Percentiles rank a stretch among this genome's conserved stretches.
These are phyloP conservation scores for Eupeodes luniger DNA, from an alignment of 2,888 invertebrate genomes.

Conservation along the genomic window DNA sequence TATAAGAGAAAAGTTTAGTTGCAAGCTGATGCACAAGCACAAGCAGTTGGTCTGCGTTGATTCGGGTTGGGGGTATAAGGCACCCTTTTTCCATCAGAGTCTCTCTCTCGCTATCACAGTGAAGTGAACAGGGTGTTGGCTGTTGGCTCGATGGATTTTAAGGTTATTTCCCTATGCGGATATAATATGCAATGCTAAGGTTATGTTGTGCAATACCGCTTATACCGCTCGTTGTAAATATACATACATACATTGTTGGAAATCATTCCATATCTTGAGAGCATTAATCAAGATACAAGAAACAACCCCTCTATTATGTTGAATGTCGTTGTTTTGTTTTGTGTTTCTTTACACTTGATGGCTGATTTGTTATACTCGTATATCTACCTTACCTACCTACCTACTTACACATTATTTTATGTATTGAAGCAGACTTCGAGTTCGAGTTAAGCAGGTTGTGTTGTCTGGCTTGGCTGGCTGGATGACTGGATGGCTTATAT, in stretches of 20 bases:
- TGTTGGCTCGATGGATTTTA: slow-evolving; percentile 6
- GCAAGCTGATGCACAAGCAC: not conserved
- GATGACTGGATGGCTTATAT: not conserved
- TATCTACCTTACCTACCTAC: not conserved
- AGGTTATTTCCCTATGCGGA: slow-evolving; percentile 48
- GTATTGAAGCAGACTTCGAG: slow-evolving; percentile 8
- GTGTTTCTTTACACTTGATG: not conserved
- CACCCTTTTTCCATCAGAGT: not conserved
- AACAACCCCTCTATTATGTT: slow-evolving; percentile 18
- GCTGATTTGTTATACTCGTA: not conserved
- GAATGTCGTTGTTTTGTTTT: not conserved
- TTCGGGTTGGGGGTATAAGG: not conserved
- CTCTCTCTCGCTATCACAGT: not conserved
- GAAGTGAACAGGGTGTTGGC: slow-evolving; percentile 44
- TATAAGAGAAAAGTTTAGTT: slow-evolving; percentile 13
- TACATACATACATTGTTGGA: slow-evolving; percentile 4
- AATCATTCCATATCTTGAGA: slow-evolving; percentile 47
- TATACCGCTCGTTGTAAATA: not conserved
- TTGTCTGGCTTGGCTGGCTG: slow-evolving; percentile 3
- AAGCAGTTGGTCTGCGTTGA: not conserved
- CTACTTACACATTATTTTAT: not conserved
- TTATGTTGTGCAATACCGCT: slow-evolving; percentile 8
- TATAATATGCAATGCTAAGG: not conserved
- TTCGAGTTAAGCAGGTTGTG: slow-evolving; percentile 50
- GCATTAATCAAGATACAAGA: slow-evolving; percentile 42